Conservation (phyloP, 2,797 vertebrate species). For the Bradypus variegatus region DNA sequence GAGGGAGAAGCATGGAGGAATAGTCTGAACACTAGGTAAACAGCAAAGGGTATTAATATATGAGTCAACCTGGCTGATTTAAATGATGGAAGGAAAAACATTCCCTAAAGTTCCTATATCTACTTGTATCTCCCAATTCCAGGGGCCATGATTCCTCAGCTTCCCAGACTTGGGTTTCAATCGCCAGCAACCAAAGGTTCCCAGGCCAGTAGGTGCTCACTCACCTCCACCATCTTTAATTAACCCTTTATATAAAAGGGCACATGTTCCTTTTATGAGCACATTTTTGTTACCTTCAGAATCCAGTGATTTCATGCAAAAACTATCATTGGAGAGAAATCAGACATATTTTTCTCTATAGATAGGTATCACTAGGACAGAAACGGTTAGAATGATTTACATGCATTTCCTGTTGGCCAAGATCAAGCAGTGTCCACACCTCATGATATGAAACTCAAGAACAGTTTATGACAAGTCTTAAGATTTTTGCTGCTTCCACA, state of each 20-base stretch:
- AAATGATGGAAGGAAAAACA: too few relatives aligned
- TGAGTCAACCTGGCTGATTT: accelerated
- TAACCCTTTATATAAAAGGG: background rate
- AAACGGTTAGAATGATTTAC: too few relatives aligned
- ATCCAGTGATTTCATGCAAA: background rate
- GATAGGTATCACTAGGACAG: background rate
- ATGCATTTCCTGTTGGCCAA: background rate
- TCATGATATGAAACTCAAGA: background rate
- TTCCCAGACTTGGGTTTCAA: accelerated
- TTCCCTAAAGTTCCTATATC: accelerated
- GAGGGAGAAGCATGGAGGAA: accelerated
- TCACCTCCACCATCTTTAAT: background rate
- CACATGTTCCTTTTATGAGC: background rate
- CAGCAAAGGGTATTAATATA: accelerated
- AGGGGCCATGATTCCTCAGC: too few relatives aligned
- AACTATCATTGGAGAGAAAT: background rate
- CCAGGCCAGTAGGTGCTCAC: background rate
- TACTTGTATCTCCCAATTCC: accelerated
- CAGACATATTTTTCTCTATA: background rate
- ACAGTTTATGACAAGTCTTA: background rate
- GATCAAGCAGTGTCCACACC: background rate
- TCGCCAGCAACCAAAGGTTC: background rate
- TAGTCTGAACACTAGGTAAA: accelerated
- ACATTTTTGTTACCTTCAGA: background rate
- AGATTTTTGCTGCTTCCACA: background rate